phyloP scores from a whole-genome alignment of 2,888 invertebrate genomes.

The Phragmatobia fuliginosa region DNA sequence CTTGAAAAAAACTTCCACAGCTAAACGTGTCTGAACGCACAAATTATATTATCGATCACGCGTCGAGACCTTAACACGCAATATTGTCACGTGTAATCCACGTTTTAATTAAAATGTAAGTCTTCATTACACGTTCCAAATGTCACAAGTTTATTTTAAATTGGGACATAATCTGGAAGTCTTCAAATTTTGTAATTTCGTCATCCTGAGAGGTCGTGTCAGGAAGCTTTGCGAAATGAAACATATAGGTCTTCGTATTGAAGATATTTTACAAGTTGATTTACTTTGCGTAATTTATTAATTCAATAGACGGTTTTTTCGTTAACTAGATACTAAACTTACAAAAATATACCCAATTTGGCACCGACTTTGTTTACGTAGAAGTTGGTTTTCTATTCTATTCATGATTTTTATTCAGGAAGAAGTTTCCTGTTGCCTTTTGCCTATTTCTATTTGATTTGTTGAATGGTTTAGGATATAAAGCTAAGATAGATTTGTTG shows the following conservation, averaged over 20 bases:
- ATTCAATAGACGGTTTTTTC: background rate
- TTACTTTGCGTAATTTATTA: background rate
- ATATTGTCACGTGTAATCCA: conserved; percentile 22
- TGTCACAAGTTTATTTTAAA: conserved; percentile 20
- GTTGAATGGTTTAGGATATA: too few species aligned
- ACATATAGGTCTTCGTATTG: background rate
- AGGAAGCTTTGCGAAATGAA: background rate
- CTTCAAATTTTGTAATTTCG: background rate
- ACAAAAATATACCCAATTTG: background rate
- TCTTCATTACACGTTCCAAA: conserved; percentile 23
- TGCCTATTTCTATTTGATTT: too few species aligned
- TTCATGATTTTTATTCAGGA: background rate
- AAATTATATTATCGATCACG: background rate
- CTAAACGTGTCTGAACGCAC: background rate
- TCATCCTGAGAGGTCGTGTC: background rate
- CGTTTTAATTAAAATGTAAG: conserved; percentile 24
- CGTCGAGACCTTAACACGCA: conserved; percentile 5
- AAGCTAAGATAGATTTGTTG: too few species aligned
- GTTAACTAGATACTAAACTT: background rate
- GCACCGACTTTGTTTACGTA: background rate
- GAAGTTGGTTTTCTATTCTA: background rate
- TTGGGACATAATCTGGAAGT: conserved; percentile 3
- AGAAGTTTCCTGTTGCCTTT: background rate
- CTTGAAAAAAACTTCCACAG: background rate
- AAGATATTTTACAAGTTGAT: background rate